Evolutionary conservation across 1,140 invertebrate species (phyloP).

Genomic region (Eciton burchellii): DNA sequence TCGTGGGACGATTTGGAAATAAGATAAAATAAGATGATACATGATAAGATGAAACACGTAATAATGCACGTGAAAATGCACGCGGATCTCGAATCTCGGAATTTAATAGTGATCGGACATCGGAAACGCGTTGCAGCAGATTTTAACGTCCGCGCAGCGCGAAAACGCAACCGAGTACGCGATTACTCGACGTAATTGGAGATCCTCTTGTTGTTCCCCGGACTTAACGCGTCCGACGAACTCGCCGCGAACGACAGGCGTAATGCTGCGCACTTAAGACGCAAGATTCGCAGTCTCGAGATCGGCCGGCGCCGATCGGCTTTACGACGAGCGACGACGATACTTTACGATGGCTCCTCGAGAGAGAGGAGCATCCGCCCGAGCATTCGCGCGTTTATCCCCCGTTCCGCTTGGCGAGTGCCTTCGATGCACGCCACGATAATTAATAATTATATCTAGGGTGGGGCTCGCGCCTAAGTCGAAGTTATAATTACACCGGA

Average conservation of each 20-base stretch:
- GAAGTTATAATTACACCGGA: slow-evolving; percentile 80
- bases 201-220: not conserved
- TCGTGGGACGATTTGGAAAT: too few species aligned
- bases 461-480: slow-evolving; percentile 61
- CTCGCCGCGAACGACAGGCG: not conserved
- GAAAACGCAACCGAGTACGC: not conserved
- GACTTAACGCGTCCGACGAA: not conserved
- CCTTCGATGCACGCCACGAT: slow-evolving; percentile 55
- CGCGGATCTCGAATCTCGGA: too few species aligned
- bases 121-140: too few species aligned
- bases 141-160: too few species aligned
- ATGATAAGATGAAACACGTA: too few species aligned
- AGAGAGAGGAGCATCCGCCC: not conserved
- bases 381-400: not conserved
- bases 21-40: too few species aligned
- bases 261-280: slow-evolving; percentile 9
- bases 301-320: not conserved
- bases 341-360: slow-evolving; percentile 8
- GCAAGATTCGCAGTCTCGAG: not conserved
- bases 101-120: not conserved
- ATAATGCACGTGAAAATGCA: too few species aligned
- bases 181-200: not conserved
- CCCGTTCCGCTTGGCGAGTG: slow-evolving; percentile 27
- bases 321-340: not conserved
- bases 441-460: slow-evolving; percentile 80